Base-by-base conservation (phyloP, 2,797 vertebrate genomes). In the Epinephelus coioides region DNA sequence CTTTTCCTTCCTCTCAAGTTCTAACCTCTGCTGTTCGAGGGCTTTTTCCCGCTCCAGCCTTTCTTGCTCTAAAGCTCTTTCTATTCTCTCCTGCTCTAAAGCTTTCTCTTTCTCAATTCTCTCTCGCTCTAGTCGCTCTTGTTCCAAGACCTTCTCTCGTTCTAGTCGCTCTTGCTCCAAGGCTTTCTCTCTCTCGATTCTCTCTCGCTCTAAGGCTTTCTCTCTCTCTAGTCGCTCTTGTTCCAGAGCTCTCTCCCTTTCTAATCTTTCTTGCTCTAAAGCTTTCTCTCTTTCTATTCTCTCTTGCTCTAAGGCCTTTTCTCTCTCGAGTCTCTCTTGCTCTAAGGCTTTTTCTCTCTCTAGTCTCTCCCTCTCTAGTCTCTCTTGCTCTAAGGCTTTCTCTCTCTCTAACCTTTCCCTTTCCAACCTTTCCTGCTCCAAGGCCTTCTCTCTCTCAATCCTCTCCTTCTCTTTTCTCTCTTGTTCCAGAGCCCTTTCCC, bases 401-500 rank as follows among this genome's bases (percentile, higher is more conserved):
- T 89, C 79, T 15, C 77, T 76, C 56, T 82, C 81, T 11, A 68
- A n/a, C 70, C 69, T 84, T 57, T 85, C 73, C 18, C 64, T 76
- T 21, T 84, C 71, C 5, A 82, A 19, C 25, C 57, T 63, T 60
- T 91, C 84, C 38, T 69, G 67, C 60, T 91, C 85, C 65, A 92
- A 73, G 60, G 76, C 79, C 23, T 59, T 84, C 72, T 91, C 90
- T 76, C 62, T 80, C 43, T 90, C 88, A 19, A 86, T 60, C 30
- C 78, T 79, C 14, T 94, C 87, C 44, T 34, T 79, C 55, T 91
- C 88, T 55, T 64, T 63, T 67, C 83, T 85, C 19, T 92, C 88
- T 59, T 30, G 76, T 69, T 93, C 86, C 17, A 83, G 56, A 73
- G 77, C 27, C 27, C 27, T 30, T 30, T 30, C 82, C 14, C 44